These are phyloP conservation scores for Danionella cerebrum DNA, from an alignment of 2,113 vertebrate genomes.

Conservation along the genomic window DNA sequence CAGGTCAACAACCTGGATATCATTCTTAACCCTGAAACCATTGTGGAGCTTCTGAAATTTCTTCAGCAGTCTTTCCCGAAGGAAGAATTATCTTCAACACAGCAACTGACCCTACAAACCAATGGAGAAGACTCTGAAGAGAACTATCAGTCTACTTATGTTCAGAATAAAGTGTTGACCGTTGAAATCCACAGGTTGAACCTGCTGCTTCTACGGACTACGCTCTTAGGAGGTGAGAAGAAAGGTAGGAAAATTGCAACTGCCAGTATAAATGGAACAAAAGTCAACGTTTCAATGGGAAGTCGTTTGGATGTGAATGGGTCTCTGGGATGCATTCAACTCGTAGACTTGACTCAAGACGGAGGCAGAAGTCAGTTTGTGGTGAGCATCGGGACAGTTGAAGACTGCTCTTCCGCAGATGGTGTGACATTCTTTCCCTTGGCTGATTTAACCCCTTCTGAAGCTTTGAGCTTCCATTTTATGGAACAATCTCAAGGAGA, in stretches of 20 bases:
- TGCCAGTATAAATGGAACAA: conserved; percentile 87
- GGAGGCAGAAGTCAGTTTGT: conserved; percentile 81
- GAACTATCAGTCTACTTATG: conserved; percentile 77
- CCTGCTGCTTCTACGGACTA: conserved; percentile 81
- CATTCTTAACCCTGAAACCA: conserved; percentile 95
- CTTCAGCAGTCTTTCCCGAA: conserved; percentile 95
- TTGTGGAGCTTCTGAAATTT: conserved; percentile 92
- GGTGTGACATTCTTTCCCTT: conserved; percentile 56
- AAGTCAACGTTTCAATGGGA: conserved; percentile 89
- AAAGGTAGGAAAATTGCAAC: conserved; percentile 91
- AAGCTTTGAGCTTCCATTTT: conserved; percentile 84
- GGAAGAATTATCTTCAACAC: conserved; percentile 69
- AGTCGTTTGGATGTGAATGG: conserved; percentile 78
- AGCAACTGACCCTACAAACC: conserved; percentile 61
- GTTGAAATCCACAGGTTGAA: conserved; percentile 95
- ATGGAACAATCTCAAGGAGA: conserved; percentile 79
- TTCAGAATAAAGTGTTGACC: conserved; percentile 85
- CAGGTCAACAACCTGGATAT: conserved; percentile 97
- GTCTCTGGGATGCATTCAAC: conserved; percentile 86
- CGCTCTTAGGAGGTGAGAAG: conserved; percentile 75
- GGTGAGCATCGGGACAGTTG: conserved; percentile 84
- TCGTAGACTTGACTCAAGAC: conserved; percentile 87
- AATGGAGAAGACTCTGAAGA: conserved; percentile 61
- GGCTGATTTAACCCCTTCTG: conserved; percentile 56
- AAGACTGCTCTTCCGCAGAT: conserved; percentile 48